phyloP scores from a whole-genome alignment of 2,797 vertebrate genomes.

The Pelobates cultripes region DNA sequence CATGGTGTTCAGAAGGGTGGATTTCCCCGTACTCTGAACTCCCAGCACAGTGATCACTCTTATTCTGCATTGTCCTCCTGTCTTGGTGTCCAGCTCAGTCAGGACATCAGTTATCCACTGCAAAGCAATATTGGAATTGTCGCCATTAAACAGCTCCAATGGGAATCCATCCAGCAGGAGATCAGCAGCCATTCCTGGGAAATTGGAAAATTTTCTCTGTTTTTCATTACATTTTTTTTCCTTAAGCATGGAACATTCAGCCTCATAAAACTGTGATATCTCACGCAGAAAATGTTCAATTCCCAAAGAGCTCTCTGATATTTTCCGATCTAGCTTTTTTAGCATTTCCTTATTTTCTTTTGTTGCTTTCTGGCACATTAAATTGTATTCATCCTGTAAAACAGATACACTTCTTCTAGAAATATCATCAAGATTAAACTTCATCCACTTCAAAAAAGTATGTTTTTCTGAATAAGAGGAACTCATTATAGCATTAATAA shows the following conservation, averaged over 20 bases:
- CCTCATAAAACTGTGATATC: conserved; percentile 64
- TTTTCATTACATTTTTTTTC: neutral
- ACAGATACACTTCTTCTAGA: conserved; percentile 61
- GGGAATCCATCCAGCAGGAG: no score
- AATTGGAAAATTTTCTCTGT: conserved; percentile 54
- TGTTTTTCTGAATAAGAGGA: conserved; percentile 63
- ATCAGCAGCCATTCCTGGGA: neutral
- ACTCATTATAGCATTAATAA: conserved; percentile 70
- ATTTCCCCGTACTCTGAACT: no score
- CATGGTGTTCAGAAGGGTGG: no score
- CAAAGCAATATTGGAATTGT: conserved; percentile 74
- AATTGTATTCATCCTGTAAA: conserved; percentile 66
- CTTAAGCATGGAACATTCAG: conserved; percentile 58
- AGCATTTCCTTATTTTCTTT: conserved; percentile 60
- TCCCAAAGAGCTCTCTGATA: conserved; percentile 69
- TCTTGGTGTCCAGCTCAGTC: no score
- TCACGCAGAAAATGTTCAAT: conserved; percentile 84
- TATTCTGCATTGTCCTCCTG: no score
- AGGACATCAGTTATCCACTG: conserved; percentile 77
- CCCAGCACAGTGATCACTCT: no score
- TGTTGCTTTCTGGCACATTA: conserved; percentile 55
- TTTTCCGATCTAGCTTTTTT: conserved; percentile 61
- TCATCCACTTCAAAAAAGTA: conserved; percentile 82
- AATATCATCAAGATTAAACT: conserved; percentile 68
- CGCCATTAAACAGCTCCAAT: conserved; percentile 59